Conservation (phyloP, 1,140 invertebrate genomes). For the Leptopilina clavipes region DNA sequence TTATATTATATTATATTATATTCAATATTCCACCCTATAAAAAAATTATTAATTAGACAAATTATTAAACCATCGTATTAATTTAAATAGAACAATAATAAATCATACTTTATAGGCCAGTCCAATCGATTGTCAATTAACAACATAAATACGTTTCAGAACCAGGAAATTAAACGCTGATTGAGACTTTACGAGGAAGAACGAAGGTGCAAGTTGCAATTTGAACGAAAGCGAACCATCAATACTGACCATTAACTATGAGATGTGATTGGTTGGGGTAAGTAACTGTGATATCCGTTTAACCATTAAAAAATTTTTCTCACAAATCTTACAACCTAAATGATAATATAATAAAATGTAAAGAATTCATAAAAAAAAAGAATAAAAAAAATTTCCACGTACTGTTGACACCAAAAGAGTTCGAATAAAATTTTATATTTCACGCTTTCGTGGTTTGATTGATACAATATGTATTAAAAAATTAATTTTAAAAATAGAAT, state of each 20-base stretch:
- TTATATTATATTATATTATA: conserved; percentile 12
- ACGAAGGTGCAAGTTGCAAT: conserved; percentile 6
- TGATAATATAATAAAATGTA: conserved; percentile 2
- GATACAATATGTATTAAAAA: neutral
- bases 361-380: neutral
- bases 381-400: neutral
- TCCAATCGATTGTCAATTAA: neutral
- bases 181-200: conserved; percentile 11
- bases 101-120: no score
- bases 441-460: conserved; percentile 17
- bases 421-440: conserved; percentile 25
- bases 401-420: neutral
- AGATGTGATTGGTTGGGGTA: conserved; percentile 29
- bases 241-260: neutral
- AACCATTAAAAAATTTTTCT: neutral
- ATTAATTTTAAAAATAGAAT: neutral
- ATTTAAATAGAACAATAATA: no score
- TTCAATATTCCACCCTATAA: neutral
- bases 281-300: neutral
- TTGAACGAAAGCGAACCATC: conserved; percentile 15
- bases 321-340: neutral
- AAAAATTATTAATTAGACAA: neutral
- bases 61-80: no score
- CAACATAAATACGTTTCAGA: conserved; percentile 9
- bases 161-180: neutral